These are phyloP conservation scores for Ceyx cyanopectus DNA, from an alignment of 2,113 vertebrate genomes.

Conservation along the genomic window DNA sequence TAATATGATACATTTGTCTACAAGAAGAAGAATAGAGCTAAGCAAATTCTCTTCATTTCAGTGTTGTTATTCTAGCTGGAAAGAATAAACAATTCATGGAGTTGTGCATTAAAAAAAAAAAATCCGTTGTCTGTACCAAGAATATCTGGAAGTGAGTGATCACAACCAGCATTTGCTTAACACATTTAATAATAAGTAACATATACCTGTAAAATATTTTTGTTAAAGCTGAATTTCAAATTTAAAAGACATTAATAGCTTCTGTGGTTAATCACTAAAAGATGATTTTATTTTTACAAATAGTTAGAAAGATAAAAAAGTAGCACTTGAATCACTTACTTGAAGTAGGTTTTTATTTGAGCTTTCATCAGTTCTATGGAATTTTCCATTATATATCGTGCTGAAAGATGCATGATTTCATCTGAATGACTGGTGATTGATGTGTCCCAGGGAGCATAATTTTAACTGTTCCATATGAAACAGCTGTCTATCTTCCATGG, in stretches of 20 bases:
- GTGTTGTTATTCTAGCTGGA: neutral
- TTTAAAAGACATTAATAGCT: neutral
- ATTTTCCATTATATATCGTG: neutral
- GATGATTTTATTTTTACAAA: neutral
- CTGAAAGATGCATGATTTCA: conserved; percentile 13
- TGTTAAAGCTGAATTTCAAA: neutral
- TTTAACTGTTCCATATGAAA: conserved; percentile 33
- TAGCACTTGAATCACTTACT: neutral
- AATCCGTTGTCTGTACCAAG: neutral
- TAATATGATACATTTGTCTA: neutral
- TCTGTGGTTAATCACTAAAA: neutral
- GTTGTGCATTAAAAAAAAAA: neutral
- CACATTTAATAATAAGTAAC: neutral
- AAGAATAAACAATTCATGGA: neutral
- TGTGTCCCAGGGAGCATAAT: neutral
- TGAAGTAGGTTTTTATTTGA: neutral
- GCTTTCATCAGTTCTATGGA: neutral
- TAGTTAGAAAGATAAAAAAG: neutral
- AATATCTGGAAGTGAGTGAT: neutral
- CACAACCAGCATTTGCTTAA: neutral
- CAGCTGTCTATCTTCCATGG: neutral
- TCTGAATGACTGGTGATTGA: conserved; percentile 37
- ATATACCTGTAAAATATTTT: neutral
- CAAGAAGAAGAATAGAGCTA: neutral
- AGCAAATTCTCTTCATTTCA: neutral